Percentiles rank a stretch among this genome's conserved stretches.
Evolutionary conservation across 1,140 invertebrate genomes (phyloP).

Genomic region (Trachelipus rathkii): DNA sequence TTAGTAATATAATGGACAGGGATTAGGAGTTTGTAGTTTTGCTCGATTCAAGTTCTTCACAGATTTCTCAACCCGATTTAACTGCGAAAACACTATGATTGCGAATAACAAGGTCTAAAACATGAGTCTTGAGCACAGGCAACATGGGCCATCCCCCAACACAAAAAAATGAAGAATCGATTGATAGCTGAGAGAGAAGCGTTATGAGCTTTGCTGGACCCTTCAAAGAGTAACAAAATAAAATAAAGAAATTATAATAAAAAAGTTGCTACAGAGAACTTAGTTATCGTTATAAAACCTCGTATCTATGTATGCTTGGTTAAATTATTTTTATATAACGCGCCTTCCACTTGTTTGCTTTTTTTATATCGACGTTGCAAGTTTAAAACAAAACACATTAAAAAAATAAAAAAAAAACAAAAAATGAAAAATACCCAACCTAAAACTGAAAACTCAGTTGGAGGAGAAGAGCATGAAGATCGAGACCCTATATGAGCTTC

Average conservation of each 20-base stretch:
- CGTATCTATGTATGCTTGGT: no score
- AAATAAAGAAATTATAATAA: no score
- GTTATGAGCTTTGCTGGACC: slow-evolving; percentile 95
- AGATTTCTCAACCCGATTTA: slow-evolving; percentile 80
- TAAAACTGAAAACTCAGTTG: slow-evolving; percentile 63
- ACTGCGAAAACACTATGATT: slow-evolving; percentile 91
- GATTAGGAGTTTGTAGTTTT: slow-evolving; percentile 82
- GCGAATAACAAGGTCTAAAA: no score
- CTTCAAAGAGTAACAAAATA: no score
- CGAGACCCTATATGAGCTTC: slow-evolving; percentile 85
- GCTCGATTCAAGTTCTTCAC: slow-evolving; percentile 67
- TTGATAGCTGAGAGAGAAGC: slow-evolving; percentile 98
- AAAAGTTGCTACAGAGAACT: no score
- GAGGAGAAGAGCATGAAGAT: slow-evolving; percentile 76
- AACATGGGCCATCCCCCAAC: slow-evolving; percentile 92
- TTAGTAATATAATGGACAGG: slow-evolving; percentile 99
- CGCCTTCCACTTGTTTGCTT: no score
- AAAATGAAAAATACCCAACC: no score
- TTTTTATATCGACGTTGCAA: no score
- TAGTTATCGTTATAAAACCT: no score
- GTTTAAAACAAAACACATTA: no score
- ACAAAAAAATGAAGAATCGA: slow-evolving; percentile 99
- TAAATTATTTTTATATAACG: no score
- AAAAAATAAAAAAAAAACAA: no score
- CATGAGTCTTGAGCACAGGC: slow-evolving; percentile 98